These are phyloP conservation scores for Spea hammondii DNA, from an alignment of 2,797 vertebrate genomes.

Conservation along the genomic window DNA sequence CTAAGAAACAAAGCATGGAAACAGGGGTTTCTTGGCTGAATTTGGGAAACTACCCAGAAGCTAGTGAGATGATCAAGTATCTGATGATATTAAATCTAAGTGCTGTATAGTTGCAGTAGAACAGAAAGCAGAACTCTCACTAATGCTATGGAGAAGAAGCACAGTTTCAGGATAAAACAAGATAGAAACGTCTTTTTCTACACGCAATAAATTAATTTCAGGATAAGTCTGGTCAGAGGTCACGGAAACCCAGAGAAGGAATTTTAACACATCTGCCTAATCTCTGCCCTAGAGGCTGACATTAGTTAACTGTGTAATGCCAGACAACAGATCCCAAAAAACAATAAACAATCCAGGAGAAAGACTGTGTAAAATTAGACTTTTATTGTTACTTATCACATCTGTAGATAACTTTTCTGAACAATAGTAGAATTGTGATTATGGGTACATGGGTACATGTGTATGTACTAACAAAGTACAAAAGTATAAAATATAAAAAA, in stretches of 20 bases:
- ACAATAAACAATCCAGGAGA: background rate
- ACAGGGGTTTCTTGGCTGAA: no score
- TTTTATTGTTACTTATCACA: no score
- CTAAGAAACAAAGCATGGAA: no score
- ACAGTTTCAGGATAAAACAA: slow-evolving; percentile 32
- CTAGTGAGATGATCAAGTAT: background rate
- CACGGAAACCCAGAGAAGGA: slow-evolving; percentile 32
- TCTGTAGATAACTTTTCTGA: no score
- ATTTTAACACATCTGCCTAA: slow-evolving; percentile 35
- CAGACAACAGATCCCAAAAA: slow-evolving; percentile 12
- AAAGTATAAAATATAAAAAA: no score
- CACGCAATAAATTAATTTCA: slow-evolving; percentile 43
- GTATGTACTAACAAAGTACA: no score
- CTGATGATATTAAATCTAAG: background rate
- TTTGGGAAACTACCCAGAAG: no score
- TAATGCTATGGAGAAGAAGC: slow-evolving; percentile 18
- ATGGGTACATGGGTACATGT: no score
- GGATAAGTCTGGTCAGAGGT: slow-evolving; percentile 41
- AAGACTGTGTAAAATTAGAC: no score
- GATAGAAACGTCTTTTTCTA: slow-evolving; percentile 39
- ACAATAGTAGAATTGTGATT: no score
- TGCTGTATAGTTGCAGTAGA: background rate
- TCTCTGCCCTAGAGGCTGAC: slow-evolving; percentile 35
- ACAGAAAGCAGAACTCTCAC: slow-evolving; percentile 12
- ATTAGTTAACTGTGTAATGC: slow-evolving; percentile 17